phyloP scores from a whole-genome alignment of 2,113 vertebrate species.

The Alosa alosa region DNA sequence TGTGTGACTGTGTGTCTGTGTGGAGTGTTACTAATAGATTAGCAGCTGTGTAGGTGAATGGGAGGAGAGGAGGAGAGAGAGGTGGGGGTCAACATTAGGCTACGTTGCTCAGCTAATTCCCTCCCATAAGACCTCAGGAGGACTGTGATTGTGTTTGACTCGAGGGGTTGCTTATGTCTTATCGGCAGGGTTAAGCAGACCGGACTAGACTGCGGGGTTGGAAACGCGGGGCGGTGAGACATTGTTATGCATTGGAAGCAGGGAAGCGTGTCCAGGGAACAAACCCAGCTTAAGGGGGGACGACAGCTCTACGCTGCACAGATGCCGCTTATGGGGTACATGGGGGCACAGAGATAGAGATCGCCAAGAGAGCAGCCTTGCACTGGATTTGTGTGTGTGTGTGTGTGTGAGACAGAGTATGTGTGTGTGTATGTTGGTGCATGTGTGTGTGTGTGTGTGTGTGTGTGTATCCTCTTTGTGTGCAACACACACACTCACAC shows the following conservation, averaged over 20 bases:
- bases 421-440: no score
- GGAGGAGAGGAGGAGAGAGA: no score
- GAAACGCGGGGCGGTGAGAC: constrained; percentile 27
- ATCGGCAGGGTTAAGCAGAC: constrained; percentile 39
- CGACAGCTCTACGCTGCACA: not conserved
- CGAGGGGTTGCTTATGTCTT: constrained; percentile 19
- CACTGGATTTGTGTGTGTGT: no score
- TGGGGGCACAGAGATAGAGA: no score
- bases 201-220: constrained; percentile 1
- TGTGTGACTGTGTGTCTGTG: no score
- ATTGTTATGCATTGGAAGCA: constrained; percentile 64
- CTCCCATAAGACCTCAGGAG: not conserved
- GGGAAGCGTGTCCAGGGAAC: constrained; percentile 53
- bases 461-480: no score
- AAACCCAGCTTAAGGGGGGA: constrained; percentile 13
- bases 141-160: not conserved
- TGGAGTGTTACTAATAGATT: no score
- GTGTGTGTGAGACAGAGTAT: no score
- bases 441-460: no score
- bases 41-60: not conserved
- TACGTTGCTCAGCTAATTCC: not conserved
- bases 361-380: no score
- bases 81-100: not conserved
- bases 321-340: no score
- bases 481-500: not conserved